These are phyloP conservation scores for Desmodus rotundus DNA, from an alignment of 2,113 vertebrate genomes.

Conservation along the genomic window DNA sequence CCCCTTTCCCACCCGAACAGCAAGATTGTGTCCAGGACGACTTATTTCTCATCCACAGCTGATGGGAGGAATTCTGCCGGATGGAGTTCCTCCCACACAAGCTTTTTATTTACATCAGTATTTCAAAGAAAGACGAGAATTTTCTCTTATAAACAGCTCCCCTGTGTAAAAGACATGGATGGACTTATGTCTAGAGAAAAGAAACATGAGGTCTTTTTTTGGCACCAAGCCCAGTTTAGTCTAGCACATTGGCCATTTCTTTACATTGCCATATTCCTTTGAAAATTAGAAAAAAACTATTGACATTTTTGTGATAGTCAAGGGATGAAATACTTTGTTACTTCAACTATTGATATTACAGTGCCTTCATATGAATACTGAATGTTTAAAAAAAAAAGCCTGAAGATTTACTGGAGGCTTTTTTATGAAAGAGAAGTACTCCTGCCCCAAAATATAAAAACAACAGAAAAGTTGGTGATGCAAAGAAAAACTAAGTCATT, in stretches of 20 bases:
- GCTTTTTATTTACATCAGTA: constrained; percentile 74
- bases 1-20: too few species aligned
- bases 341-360: constrained; percentile 72
- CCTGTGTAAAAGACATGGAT: constrained; percentile 76
- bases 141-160: constrained; percentile 77
- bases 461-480: constrained; percentile 26
- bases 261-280: constrained; percentile 72
- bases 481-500: not conserved
- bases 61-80: too few species aligned
- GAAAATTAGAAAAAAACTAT: constrained; percentile 74
- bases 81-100: constrained; percentile 2
- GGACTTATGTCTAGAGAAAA: constrained; percentile 24
- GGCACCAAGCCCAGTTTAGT: constrained; percentile 73
- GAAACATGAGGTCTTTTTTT: constrained; percentile 58
- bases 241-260: constrained; percentile 74
- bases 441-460: constrained; percentile 59
- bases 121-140: constrained; percentile 77
- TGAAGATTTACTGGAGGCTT: constrained; percentile 65
- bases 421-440: constrained; percentile 72
- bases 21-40: too few species aligned
- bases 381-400: constrained; percentile 68
- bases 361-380: constrained; percentile 73
- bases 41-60: too few species aligned
- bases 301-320: constrained; percentile 56
- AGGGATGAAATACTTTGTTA: constrained; percentile 81